Percentiles rank a stretch among this genome's conserved stretches.
Evolutionary conservation across 1,140 invertebrate species (phyloP).

Genomic region (Heliconius hewitsoni): DNA sequence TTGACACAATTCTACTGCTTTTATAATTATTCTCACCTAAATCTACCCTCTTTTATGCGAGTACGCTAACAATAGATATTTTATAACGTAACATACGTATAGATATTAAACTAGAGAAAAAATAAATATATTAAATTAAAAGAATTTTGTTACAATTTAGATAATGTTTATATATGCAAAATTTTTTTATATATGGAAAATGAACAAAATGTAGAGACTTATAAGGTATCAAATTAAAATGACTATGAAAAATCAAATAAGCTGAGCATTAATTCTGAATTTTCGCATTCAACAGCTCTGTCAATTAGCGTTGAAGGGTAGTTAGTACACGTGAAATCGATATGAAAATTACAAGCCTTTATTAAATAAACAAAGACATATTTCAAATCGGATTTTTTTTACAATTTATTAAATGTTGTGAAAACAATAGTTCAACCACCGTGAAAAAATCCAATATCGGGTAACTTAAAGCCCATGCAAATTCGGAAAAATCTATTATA

Average conservation of each 20-base stretch:
- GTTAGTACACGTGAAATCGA: slow-evolving; percentile 9
- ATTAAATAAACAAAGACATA: slow-evolving; percentile 33
- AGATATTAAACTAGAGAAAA: no score
- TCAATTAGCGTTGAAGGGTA: slow-evolving; percentile 19
- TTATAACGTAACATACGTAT: no score
- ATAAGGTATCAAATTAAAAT: background rate
- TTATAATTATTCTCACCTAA: no score
- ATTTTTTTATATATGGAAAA: no score
- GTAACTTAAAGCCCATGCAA: slow-evolving; percentile 76
- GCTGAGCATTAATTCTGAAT: background rate
- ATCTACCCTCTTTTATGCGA: no score
- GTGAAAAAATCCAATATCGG: slow-evolving; percentile 75
- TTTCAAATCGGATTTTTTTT: slow-evolving; percentile 40
- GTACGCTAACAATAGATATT: no score
- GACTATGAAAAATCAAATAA: background rate
- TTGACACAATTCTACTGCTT: no score
- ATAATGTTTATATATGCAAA: no score
- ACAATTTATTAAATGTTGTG: slow-evolving; percentile 50
- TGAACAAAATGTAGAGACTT: background rate
- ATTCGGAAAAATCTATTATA: slow-evolving; percentile 80
- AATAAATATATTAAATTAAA: no score
- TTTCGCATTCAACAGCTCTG: slow-evolving; percentile 16
- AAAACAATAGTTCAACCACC: slow-evolving; percentile 71
- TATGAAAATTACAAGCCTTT: slow-evolving; percentile 26
- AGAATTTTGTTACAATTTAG: no score